These are phyloP conservation scores for Timandra comae DNA, from an alignment of 2,888 invertebrate genomes.

Conservation along the genomic window DNA sequence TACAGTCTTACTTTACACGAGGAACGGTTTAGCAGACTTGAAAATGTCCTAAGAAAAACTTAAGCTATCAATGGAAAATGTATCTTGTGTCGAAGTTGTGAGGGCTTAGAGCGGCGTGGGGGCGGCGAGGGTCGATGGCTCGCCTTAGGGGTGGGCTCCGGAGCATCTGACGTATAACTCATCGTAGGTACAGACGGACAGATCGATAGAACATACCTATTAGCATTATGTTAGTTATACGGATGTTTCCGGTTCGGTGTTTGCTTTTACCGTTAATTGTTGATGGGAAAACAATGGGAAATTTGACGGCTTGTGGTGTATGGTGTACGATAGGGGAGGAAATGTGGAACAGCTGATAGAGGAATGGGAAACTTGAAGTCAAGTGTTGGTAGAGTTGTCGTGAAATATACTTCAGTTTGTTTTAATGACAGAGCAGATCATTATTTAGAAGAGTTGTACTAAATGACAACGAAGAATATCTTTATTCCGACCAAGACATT, in stretches of 20 bases:
- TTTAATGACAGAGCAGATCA: too few species aligned
- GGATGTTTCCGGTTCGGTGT: slow-evolving; percentile 25
- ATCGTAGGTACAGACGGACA: slow-evolving; percentile 57
- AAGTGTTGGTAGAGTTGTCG: not conserved
- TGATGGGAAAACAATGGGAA: too few species aligned
- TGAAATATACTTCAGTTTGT: too few species aligned
- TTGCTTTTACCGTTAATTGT: slow-evolving; percentile 5
- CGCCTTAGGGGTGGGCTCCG: slow-evolving; percentile 37
- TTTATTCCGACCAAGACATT: too few species aligned
- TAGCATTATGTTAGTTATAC: slow-evolving; percentile 50
- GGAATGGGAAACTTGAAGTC: slow-evolving; percentile 1
- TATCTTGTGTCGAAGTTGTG: slow-evolving; percentile 31
- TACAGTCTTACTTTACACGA: slow-evolving; percentile 64
- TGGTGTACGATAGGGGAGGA: too few species aligned
- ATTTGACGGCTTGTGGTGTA: too few species aligned
- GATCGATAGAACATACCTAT: slow-evolving; percentile 64
- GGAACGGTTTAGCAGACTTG: slow-evolving; percentile 51
- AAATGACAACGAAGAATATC: too few species aligned
- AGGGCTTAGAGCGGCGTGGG: slow-evolving; percentile 28
- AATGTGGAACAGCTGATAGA: too few species aligned
- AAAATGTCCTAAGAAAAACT: slow-evolving; percentile 60
- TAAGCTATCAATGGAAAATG: slow-evolving; percentile 45
- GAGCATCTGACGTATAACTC: slow-evolving; percentile 58
- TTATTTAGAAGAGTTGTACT: too few species aligned
- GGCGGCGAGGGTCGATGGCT: slow-evolving; percentile 45